Percentiles rank a stretch among this genome's conserved stretches.
These are phyloP conservation scores for Orchestes rusci DNA, from an alignment of 2,888 invertebrate genomes.

Conservation along the genomic window DNA sequence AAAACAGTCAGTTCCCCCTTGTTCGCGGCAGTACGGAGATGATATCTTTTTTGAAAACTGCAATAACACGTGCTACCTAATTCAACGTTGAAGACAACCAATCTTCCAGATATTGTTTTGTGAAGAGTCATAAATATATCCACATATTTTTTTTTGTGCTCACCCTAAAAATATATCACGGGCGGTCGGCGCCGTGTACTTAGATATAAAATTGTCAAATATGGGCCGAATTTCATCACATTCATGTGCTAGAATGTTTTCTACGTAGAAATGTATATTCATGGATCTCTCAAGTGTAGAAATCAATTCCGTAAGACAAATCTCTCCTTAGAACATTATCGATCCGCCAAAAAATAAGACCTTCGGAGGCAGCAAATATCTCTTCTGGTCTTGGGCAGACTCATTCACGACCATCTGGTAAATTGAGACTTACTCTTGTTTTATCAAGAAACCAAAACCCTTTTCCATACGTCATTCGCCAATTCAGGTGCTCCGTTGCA, in stretches of 20 bases:
- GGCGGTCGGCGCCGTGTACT: too few relatives aligned
- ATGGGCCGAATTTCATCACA: conserved; percentile 2
- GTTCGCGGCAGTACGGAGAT: too few relatives aligned
- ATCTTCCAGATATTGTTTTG: too few relatives aligned
- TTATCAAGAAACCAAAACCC: neutral
- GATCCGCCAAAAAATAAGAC: conserved; percentile 1
- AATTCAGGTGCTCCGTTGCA: neutral
- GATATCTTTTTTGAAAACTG: too few relatives aligned
- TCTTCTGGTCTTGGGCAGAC: neutral
- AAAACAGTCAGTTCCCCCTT: too few relatives aligned
- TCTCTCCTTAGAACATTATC: neutral
- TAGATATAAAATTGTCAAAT: too few relatives aligned
- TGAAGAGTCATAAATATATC: too few relatives aligned
- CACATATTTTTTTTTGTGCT: too few relatives aligned
- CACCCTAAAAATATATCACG: too few relatives aligned
- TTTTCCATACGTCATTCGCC: neutral
- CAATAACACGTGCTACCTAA: too few relatives aligned
- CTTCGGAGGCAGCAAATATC: neutral
- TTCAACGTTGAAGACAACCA: too few relatives aligned
- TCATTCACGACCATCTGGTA: neutral
- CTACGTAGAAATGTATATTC: neutral
- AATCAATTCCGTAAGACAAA: conserved; percentile 1
- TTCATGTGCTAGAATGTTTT: neutral
- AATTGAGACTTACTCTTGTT: too few relatives aligned
- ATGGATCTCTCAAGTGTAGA: conserved; percentile 1